Evolutionary conservation across 2,888 invertebrate genomes (phyloP).

Genomic region (Heliconius ismenius): DNA sequence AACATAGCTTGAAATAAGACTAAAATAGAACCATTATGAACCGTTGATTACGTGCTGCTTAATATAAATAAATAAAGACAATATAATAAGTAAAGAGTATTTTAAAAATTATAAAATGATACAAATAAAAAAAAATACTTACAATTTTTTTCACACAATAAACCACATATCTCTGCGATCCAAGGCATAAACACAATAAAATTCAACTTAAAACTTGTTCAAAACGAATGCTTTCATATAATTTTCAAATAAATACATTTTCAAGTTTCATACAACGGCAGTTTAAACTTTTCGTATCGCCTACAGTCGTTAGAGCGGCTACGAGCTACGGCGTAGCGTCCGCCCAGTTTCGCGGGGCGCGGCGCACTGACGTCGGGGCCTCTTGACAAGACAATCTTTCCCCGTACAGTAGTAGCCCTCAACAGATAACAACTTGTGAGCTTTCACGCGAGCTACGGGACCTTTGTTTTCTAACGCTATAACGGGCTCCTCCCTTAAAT

Average conservation of each 20-base stretch:
- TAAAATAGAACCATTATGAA: no score
- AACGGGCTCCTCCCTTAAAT: slow-evolving; percentile 44
- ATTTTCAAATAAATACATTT: slow-evolving; percentile 10
- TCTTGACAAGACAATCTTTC: slow-evolving; percentile 80
- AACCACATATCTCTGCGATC: slow-evolving; percentile 41
- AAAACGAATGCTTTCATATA: slow-evolving; percentile 1
- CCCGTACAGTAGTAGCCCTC: slow-evolving; percentile 66
- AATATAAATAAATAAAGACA: not conserved
- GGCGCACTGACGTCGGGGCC: slow-evolving; percentile 69
- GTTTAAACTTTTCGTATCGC: slow-evolving; percentile 54
- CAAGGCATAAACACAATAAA: slow-evolving; percentile 39
- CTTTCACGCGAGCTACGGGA: slow-evolving; percentile 71
- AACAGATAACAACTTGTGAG: slow-evolving; percentile 73
- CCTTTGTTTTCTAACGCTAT: slow-evolving; percentile 68
- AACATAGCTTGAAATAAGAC: no score
- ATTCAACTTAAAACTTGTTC: slow-evolving; percentile 24
- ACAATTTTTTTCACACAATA: slow-evolving; percentile 53
- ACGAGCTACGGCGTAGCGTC: slow-evolving; percentile 66
- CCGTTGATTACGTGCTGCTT: no score
- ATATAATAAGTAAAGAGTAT: not conserved
- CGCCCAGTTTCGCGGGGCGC: slow-evolving; percentile 67
- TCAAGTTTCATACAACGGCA: slow-evolving; percentile 25
- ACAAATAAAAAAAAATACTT: slow-evolving; percentile 51
- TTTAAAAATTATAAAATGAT: not conserved
- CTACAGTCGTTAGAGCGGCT: slow-evolving; percentile 51